Evolutionary conservation across 2,888 invertebrate species (phyloP), one percentile per base, ranked within the genome.

Genomic region (Lottia gigantea): DNA sequence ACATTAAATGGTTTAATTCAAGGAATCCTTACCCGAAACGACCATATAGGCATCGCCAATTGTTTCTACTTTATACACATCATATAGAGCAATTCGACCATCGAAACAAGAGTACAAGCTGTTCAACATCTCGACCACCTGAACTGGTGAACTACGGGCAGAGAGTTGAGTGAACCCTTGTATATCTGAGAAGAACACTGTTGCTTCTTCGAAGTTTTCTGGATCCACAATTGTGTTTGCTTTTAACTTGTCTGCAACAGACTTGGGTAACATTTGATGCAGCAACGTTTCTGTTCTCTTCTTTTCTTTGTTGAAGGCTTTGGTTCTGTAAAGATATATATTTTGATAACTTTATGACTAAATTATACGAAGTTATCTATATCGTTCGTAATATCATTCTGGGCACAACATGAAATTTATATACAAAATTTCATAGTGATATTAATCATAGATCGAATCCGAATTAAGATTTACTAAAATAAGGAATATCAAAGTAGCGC

Each of bases 71-170:
- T 80, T 81, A 72, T 82, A 83, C 0, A 82, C 82, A 69, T 83
- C 82, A 73, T 82, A 82, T 46, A 77, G 71, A 31, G 80, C 79
- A n/a, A 84, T 80, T 62, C 78, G 69, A 49, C 78, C 76, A 62
- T 84, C 83, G 40, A 83, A 79, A 65, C 80, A 79, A 15, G 76
- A 74, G 73, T 82, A 84, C 25, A 84, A 74, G 64, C 75, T 80
- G 75, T 84, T 83, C 66, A 84, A 70, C 84, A 84, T 83, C 65
- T 80, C 77, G 0, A 84, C 81, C 19, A 83, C 83, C 77, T 83
- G 82, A 19, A 84, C 70, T 0, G 82, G 82, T 0, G 83, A 80
- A 66, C 82, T 79, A n/a, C 78, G 74, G 2, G 83, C 75, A 0
- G 80, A 80, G 26, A 83, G 78, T 66, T 79, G 75, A 0, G 83